Percentiles rank a stretch among this genome's conserved stretches.
Evolutionary conservation across 2,113 vertebrate species (phyloP).

Genomic region (Lamprotornis superbus): DNA sequence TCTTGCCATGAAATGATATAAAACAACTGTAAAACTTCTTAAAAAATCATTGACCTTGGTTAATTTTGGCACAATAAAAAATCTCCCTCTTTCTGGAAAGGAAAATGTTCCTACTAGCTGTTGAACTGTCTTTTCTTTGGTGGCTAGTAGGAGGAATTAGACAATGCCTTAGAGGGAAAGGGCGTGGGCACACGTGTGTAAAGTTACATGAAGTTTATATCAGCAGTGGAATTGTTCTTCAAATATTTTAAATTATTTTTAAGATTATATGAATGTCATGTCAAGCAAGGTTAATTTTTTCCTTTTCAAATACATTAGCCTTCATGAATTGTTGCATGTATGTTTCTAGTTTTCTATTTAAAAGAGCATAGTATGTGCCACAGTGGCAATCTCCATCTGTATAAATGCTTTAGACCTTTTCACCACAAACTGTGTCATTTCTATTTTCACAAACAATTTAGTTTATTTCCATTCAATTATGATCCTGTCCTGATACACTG

Average conservation of each 20-base stretch:
- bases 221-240: neutral
- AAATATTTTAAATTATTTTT: neutral
- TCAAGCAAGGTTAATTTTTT: neutral
- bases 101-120: neutral
- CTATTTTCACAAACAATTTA: neutral
- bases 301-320: neutral
- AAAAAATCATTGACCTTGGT: neutral
- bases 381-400: neutral
- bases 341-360: neutral
- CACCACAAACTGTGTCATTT: neutral
- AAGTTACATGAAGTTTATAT: neutral
- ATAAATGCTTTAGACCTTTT: neutral
- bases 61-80: neutral
- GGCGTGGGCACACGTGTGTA: accelerated
- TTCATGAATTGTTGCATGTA: neutral
- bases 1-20: neutral
- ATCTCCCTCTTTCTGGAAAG: neutral
- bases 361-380: neutral
- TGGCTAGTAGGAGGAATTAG: neutral
- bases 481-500: neutral
- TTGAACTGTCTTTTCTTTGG: neutral
- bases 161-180: neutral
- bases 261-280: neutral
- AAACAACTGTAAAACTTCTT: neutral
- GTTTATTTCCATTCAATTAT: constrained; percentile 20